A percentile compares a stretch with the other conserved stretches of the same genome.
Conservation (phyloP, 2,113 vertebrate genomes). For the Eptesicus fuscus region DNA sequence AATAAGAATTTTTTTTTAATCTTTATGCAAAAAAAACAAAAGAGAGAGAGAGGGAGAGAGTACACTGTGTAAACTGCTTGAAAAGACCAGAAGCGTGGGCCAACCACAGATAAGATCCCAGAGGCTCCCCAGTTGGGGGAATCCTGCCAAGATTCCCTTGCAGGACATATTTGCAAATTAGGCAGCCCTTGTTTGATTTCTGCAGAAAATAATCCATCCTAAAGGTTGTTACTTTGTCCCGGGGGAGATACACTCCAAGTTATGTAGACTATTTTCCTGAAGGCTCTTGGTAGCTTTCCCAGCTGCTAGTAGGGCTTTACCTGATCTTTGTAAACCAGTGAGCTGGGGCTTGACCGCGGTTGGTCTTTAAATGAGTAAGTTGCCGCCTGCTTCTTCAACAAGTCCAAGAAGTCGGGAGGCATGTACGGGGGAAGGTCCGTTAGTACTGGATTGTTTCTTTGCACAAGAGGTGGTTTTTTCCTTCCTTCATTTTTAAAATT, state of each 20-base stretch:
- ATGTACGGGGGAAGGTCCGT: slow-evolving; percentile 71
- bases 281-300: background rate
- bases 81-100: background rate
- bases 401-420: slow-evolving; percentile 75
- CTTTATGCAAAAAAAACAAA: no score
- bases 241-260: background rate
- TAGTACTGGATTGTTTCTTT: slow-evolving; percentile 68
- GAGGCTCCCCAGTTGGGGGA: background rate
- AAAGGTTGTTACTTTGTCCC: background rate
- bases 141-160: background rate
- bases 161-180: background rate
- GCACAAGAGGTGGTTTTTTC: slow-evolving; percentile 35
- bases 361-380: slow-evolving; percentile 81
- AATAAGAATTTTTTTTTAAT: no score
- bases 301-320: slow-evolving; percentile 49
- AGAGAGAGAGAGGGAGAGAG: background rate
- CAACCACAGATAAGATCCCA: background rate
- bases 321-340: slow-evolving; percentile 79
- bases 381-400: slow-evolving; percentile 66
- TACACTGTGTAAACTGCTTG: background rate
- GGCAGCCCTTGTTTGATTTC: background rate
- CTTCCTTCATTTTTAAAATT: slow-evolving; percentile 83
- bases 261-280: background rate
- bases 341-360: slow-evolving; percentile 63
- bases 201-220: background rate